Base-by-base conservation (phyloP, 2,113 vertebrate species). In the Zeus faber region DNA sequence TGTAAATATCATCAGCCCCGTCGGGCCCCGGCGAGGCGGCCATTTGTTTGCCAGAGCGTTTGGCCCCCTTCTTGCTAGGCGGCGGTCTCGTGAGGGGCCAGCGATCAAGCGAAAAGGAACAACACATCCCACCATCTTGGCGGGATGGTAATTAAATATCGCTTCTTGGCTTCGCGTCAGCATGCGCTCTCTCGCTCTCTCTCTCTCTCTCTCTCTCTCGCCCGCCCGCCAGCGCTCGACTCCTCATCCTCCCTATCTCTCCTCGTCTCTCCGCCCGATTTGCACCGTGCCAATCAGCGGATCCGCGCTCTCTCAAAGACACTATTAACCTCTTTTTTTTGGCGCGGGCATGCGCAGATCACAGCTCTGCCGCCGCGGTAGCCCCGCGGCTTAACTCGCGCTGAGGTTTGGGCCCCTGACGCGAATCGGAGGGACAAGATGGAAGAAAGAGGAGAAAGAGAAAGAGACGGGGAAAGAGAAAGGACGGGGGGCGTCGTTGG, bases 121-220 rank as follows among this genome's bases (percentile, higher is more conserved):
- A n/a, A 76, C 51, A 54, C 48, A 77, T 77, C 62, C 61, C 58
- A 52, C 61, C 55, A 52, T 70, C 72, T 76, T 78, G 72, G 72
- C 76, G 66, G 40, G 18, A 61, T 58, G 61, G 49, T 83, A 73
- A 85, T 85, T 78, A 75, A 79, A 83, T 75, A 83, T 74, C 62
- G 66, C 64, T 62, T 80, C 60, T 73, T 74, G 78, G 79, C 81
- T 27, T 46, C 44, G 65, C 48, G 51, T 27, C 49, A 63, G 44
- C 41, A 67, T 69, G 74, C 58, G 74, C 68, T 26, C 65, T 18
- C n/a, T n/a, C n/a, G n/a, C n/a, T n/a, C n/a, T n/a, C n/a, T n/a
- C n/a, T n/a, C n/a, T n/a, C n/a, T n/a, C n/a, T n/a, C n/a, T n/a
- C n/a, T n/a, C n/a, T n/a, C n/a, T n/a, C n/a, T n/a, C n/a, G n/a